Evolutionary conservation across 2,797 vertebrate species (phyloP), one percentile per base, ranked within the genome.

Genomic region (Acrossocheilus fasciatus): DNA sequence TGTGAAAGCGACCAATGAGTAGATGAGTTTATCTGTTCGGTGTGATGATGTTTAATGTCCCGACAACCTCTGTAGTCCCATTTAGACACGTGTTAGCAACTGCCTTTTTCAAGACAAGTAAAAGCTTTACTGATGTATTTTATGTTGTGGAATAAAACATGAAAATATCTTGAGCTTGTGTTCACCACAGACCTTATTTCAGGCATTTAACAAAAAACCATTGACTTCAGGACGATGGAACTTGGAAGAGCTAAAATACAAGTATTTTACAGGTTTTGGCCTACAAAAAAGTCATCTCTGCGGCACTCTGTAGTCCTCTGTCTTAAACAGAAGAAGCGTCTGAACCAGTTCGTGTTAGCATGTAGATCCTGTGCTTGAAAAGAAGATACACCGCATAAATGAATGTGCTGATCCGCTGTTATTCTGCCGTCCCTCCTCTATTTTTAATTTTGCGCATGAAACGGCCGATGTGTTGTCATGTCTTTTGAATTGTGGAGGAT

Each of bases 391-490:
- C 15, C 14, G 23, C 36, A 34, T 75, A 54, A 76, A 45, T 26
- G 20, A 81, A 3, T n/a, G 12, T 10, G 4, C 47, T 81, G 30
- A 41, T 36, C 0, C 4, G 23, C 20, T 72, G n/a, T 72, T 59
- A 57, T 72, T 72, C 54, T 50, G 45, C 23, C 1, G 0, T 15
- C 43, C 62, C 18, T 83, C 26, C 70, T 64, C 26, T 62, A 7
- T 9, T 73, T 75, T 50, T 50, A 7, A 50, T 50, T 75, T 50
- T 83, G 41, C 72, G 45, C 30, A 83, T 62, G 18, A 64, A 50
- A 17, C 17, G 64, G n/a, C 26, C 41, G 11, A 43, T 26, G 47
- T 43, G 36, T 72, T 81, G 34, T 41, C 41, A 81, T 59, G 52
- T 43, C 17, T 54, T 41, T 68, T 76, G 0, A 30, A 57, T 43